Conservation (phyloP, 2,113 vertebrate species). For the Paramormyrops kingsleyae region DNA sequence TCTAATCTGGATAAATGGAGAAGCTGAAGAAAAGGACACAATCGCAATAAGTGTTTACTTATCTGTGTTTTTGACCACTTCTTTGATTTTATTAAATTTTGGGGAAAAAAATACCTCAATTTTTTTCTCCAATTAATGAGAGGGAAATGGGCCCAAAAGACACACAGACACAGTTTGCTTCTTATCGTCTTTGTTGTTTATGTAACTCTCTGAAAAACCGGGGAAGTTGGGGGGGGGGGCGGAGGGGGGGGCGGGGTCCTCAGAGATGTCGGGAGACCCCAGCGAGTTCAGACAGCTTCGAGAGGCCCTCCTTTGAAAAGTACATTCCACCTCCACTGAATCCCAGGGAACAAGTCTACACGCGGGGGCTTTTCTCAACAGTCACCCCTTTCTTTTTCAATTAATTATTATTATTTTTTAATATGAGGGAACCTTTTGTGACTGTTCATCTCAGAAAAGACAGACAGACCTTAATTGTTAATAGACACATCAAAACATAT, state of each 20-base stretch:
- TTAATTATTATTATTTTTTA: background rate
- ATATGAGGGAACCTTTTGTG: background rate
- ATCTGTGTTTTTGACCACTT: background rate
- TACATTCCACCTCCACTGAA: background rate
- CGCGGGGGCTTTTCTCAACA: background rate
- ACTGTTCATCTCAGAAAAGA: background rate
- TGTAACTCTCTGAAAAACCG: background rate
- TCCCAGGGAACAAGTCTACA: background rate
- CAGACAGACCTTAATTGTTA: background rate
- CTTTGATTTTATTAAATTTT: background rate
- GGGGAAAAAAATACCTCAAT: background rate
- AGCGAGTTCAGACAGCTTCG: background rate
- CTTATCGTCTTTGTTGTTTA: background rate
- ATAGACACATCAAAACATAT: background rate
- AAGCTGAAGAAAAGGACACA: background rate
- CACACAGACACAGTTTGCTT: background rate
- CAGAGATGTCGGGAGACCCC: background rate
- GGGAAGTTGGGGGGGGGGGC: background rate
- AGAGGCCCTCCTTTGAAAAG: background rate
- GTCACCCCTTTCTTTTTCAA: background rate
- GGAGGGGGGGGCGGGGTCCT: background rate
- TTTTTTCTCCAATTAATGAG: background rate
- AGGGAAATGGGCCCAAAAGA: background rate
- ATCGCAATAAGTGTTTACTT: background rate
- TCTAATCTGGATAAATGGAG: background rate